These are phyloP conservation scores for Macquaria australasica DNA, from an alignment of 2,113 vertebrate species.

Conservation along the genomic window DNA sequence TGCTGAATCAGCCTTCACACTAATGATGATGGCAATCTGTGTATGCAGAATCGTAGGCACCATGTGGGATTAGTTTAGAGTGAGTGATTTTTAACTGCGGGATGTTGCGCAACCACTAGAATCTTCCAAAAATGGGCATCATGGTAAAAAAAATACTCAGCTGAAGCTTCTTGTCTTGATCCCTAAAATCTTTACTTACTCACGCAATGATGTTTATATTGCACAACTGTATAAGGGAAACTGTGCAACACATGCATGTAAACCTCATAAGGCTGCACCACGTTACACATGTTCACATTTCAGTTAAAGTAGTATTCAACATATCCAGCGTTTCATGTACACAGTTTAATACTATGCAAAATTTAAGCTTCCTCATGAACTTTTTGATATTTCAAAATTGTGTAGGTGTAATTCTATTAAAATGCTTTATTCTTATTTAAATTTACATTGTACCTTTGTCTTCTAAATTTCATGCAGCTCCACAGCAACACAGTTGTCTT, in stretches of 20 bases:
- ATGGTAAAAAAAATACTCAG: constrained; percentile 4
- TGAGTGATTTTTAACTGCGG: constrained; percentile 28
- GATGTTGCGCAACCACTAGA: constrained; percentile 47
- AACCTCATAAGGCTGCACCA: neutral
- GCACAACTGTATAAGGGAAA: neutral
- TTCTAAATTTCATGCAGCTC: neutral
- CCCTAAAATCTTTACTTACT: constrained; percentile 17
- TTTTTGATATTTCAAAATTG: neutral
- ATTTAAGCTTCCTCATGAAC: neutral
- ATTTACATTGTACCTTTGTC: neutral
- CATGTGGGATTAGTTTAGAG: constrained; percentile 53
- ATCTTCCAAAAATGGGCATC: constrained; percentile 52
- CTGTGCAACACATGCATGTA: neutral
- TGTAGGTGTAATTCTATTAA: neutral
- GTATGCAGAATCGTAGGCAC: constrained; percentile 10
- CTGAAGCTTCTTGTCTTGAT: constrained; percentile 34
- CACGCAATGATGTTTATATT: neutral
- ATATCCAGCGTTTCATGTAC: neutral
- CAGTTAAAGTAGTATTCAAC: neutral
- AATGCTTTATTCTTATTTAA: neutral
- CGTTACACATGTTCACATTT: neutral
- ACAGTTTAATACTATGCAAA: neutral
- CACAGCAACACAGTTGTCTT: neutral
- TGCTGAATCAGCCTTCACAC: no score
- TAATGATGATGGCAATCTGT: constrained; percentile 23